phyloP scores from a whole-genome alignment of 2,113 vertebrate species.

The Phaethornis superciliosus region DNA sequence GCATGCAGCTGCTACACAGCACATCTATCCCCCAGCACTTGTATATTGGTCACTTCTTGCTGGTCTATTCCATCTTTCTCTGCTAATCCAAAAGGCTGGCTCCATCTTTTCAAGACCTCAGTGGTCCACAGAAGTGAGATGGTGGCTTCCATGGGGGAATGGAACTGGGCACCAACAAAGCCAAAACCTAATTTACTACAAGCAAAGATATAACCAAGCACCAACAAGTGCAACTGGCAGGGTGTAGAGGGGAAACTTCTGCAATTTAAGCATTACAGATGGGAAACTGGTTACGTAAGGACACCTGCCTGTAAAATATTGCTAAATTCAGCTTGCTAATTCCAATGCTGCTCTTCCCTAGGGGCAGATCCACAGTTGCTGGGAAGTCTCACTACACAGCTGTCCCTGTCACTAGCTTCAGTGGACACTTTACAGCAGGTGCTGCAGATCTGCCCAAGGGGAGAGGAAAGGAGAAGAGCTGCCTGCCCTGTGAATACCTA shows the following conservation, averaged over 20 bases:
- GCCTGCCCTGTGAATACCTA: background rate
- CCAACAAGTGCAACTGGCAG: background rate
- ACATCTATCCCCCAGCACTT: background rate
- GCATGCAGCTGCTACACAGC: background rate
- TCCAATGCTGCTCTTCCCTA: background rate
- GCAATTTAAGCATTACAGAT: background rate
- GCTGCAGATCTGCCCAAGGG: background rate
- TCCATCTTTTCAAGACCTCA: background rate
- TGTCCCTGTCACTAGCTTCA: background rate
- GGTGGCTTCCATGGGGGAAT: background rate
- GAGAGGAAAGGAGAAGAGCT: accelerated
- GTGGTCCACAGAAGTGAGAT: background rate
- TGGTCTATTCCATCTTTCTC: background rate
- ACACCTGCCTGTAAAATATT: background rate
- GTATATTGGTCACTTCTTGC: background rate
- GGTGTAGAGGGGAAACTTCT: background rate
- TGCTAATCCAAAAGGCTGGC: too few species aligned
- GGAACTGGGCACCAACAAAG: background rate
- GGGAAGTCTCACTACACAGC: background rate
- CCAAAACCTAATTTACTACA: background rate
- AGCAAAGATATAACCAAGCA: background rate
- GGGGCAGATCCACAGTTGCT: background rate
- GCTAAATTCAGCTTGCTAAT: background rate
- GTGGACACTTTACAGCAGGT: background rate
- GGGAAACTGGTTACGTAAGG: background rate